Percentiles rank a stretch among this genome's conserved stretches.
Conservation (phyloP, 1,140 invertebrate species). For the Coenobita brevimanus region DNA sequence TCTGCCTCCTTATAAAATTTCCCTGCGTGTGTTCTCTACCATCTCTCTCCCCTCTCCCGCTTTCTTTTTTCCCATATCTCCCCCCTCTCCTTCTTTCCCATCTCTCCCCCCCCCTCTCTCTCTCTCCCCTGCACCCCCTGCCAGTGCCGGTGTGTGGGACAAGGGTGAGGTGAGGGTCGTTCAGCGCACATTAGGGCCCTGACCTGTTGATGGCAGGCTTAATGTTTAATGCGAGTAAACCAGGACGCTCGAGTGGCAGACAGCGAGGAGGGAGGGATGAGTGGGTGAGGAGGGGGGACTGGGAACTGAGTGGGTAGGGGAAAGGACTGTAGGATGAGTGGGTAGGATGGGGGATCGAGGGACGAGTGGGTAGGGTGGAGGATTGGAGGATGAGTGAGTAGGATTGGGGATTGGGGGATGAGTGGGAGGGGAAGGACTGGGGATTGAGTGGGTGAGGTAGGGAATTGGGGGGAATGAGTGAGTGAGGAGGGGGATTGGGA, state of each 20-base stretch:
- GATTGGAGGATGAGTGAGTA: no score
- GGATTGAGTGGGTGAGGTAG: no score
- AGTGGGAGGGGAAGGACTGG: no score
- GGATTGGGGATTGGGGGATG: no score
- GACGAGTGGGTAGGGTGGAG: not conserved
- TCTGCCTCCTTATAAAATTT: no score
- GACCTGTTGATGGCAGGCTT: not conserved
- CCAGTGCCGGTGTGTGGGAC: not conserved
- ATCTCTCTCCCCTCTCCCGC: not conserved
- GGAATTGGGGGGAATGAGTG: not conserved
- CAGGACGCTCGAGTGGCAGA: not conserved
- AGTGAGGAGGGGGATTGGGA: no score
- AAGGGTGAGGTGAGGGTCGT: not conserved
- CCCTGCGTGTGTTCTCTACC: no score
- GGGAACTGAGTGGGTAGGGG: not conserved
- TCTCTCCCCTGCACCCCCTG: constrained; percentile 2
- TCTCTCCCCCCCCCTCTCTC: constrained; percentile 5
- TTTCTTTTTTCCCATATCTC: no score
- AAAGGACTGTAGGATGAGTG: not conserved
- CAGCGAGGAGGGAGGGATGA: not conserved
- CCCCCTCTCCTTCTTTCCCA: not conserved
- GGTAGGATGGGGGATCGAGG: not conserved
- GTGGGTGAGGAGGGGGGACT: not conserved
- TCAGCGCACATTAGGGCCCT: no score
- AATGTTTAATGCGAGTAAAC: not conserved